A percentile compares a stretch with the other conserved stretches of the same genome.
These are phyloP conservation scores for Lasius platythorax DNA, from an alignment of 2,888 invertebrate genomes.

Conservation along the genomic window DNA sequence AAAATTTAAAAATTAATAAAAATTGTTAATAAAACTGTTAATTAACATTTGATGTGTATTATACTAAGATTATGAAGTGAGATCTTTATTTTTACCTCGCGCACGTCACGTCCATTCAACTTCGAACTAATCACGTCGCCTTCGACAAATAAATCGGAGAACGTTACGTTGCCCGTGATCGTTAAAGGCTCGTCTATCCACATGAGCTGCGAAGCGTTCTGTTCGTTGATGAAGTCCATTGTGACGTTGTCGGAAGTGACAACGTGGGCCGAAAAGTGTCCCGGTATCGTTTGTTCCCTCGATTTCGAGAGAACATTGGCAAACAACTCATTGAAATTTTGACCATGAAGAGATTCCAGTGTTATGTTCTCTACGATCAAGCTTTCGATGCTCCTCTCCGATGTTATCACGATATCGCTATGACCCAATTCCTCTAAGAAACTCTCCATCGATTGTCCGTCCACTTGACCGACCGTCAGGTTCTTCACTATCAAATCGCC, in stretches of 20 bases:
- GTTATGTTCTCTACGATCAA: slow-evolving; percentile 74
- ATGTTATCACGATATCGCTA: slow-evolving; percentile 56
- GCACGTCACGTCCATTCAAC: slow-evolving; percentile 72
- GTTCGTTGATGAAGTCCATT: slow-evolving; percentile 71
- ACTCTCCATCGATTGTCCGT: slow-evolving; percentile 52
- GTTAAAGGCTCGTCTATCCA: slow-evolving; percentile 74
- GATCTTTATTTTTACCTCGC: slow-evolving; percentile 68
- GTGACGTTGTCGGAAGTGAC: slow-evolving; percentile 67
- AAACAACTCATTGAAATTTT: slow-evolving; percentile 66
- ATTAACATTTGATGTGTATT: neutral
- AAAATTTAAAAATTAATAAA: neutral
- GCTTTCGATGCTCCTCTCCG: slow-evolving; percentile 63
- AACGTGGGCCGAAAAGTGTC: slow-evolving; percentile 66
- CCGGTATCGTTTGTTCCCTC: slow-evolving; percentile 70
- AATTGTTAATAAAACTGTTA: neutral
- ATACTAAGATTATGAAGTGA: neutral
- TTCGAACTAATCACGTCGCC: slow-evolving; percentile 69
- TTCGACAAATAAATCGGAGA: slow-evolving; percentile 72
- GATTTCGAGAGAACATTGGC: slow-evolving; percentile 72
- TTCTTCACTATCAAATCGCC: slow-evolving; percentile 73
- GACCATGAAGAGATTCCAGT: slow-evolving; percentile 67
- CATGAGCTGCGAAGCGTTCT: slow-evolving; percentile 64
- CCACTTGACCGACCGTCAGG: slow-evolving; percentile 68
- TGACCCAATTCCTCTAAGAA: slow-evolving; percentile 69
- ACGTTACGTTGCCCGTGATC: slow-evolving; percentile 74